Evolutionary conservation across 1,140 invertebrate genomes (phyloP), one percentile per base, ranked within the genome.

Genomic region (Antheraea mylitta): DNA sequence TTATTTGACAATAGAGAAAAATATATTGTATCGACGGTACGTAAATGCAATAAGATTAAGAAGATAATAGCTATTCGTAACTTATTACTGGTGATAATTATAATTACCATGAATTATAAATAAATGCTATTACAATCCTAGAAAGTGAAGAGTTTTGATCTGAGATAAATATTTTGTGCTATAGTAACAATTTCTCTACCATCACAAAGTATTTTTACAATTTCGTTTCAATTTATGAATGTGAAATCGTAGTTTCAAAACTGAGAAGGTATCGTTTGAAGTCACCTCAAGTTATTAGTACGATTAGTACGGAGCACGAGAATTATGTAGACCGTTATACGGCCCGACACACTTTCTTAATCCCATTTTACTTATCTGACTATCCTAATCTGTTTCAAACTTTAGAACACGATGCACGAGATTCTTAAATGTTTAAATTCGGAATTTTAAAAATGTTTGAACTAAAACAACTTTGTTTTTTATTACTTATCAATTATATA

Each of bases 291-390:
- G 53, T 18, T 58, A 36, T 67, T 64, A 67, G 38, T 48, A 58
- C 37, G 10, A 19, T 42, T 67, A 45, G 18, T n/a, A 58, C 53
- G 11, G 9, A 45, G 13, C 18, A 42, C 48, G 68, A 64, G 36
- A 64, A 69, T 69, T 69, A 16, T 61, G 30, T 22, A 19, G 5
- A 64, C 68, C 62, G 68, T 65, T 69, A 59, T 63, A 11, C 16
- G 62, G 59, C 48, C n/a, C 37, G 45, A 48, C 48, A 18, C 63
- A 68, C 60, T 68, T 63, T 68, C 66, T 58, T 68, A 63, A 68
- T 68, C 59, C 22, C 42, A 64, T 68, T 48, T 45, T 36, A 53
- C 45, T 53, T 53, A 11, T 53, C 45, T 53, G 45, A 42, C 45
- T 2, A 16, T 53, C 45, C 65, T 67, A 67, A 67, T 67, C 66